phyloP scores from a whole-genome alignment of 2,113 vertebrate genomes.

The Odontophorus gujanensis region DNA sequence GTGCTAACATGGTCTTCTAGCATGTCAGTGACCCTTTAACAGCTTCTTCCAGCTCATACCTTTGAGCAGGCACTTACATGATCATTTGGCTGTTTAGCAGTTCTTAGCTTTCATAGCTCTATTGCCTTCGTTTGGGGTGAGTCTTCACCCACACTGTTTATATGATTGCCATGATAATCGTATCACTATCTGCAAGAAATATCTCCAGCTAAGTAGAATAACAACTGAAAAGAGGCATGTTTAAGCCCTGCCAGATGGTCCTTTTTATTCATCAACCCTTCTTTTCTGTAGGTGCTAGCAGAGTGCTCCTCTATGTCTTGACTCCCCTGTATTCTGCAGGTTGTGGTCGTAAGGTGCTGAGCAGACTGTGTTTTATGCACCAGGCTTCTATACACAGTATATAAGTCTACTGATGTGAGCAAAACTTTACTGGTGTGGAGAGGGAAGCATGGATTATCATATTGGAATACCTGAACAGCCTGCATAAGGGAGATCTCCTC shows the following conservation, averaged over 20 bases:
- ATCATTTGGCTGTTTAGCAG: not conserved
- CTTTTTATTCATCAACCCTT: not conserved
- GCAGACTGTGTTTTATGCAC: not conserved
- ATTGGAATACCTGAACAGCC: not conserved
- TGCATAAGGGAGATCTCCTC: not conserved
- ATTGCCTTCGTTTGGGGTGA: not conserved
- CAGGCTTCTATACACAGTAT: not conserved
- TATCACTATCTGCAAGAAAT: not conserved
- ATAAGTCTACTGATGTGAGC: not conserved
- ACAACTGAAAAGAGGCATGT: not conserved
- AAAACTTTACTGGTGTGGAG: not conserved
- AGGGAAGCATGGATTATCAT: not conserved
- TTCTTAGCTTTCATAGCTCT: not conserved
- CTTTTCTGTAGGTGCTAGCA: not conserved
- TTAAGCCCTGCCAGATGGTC: not conserved
- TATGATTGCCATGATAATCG: not conserved
- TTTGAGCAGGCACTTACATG: rapidly evolving
- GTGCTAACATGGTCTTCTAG: not conserved
- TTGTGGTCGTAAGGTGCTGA: not conserved
- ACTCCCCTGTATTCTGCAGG: not conserved
- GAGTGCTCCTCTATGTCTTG: not conserved
- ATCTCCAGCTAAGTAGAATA: not conserved
- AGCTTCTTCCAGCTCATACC: not conserved
- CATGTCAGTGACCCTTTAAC: rapidly evolving
- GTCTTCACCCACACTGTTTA: not conserved